Conservation (phyloP, 1,140 invertebrate species). For the Heliconius nattereri region DNA sequence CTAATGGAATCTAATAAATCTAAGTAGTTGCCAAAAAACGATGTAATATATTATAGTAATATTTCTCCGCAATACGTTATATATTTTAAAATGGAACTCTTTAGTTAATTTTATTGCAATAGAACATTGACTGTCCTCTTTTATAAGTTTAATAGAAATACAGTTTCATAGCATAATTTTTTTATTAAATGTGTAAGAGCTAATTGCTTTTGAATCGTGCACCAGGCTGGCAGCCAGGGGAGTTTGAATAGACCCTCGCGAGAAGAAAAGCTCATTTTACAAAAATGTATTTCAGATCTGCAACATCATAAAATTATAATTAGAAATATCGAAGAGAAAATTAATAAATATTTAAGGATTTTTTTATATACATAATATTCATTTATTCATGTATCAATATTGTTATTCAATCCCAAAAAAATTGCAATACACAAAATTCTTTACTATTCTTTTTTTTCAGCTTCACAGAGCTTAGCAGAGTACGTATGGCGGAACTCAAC, state of each 20-base stretch:
- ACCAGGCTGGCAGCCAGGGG: conserved; percentile 37
- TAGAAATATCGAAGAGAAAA: conserved; percentile 23
- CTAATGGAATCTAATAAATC: background rate
- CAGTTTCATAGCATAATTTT: conserved; percentile 26
- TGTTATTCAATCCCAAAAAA: background rate
- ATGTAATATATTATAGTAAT: background rate
- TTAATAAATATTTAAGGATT: background rate
- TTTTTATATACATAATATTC: background rate
- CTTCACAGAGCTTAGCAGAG: no score
- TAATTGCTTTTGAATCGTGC: conserved; percentile 41
- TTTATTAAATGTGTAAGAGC: conserved; percentile 36
- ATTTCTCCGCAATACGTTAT: background rate
- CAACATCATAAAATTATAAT: conserved; percentile 35
- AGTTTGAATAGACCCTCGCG: conserved; percentile 37
- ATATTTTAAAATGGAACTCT: conserved; percentile 16
- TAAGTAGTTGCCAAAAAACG: background rate
- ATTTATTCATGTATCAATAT: background rate
- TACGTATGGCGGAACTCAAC: no score
- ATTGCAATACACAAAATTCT: background rate
- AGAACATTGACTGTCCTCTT: conserved; percentile 21
- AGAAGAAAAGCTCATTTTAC: conserved; percentile 36
- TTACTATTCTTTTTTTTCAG: no score
- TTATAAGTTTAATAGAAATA: conserved; percentile 11
- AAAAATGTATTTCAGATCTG: conserved; percentile 31
- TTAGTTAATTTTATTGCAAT: conserved; percentile 13